Evolutionary conservation across 2,888 invertebrate species (phyloP).

Genomic region (Drosophila prolongata): DNA sequence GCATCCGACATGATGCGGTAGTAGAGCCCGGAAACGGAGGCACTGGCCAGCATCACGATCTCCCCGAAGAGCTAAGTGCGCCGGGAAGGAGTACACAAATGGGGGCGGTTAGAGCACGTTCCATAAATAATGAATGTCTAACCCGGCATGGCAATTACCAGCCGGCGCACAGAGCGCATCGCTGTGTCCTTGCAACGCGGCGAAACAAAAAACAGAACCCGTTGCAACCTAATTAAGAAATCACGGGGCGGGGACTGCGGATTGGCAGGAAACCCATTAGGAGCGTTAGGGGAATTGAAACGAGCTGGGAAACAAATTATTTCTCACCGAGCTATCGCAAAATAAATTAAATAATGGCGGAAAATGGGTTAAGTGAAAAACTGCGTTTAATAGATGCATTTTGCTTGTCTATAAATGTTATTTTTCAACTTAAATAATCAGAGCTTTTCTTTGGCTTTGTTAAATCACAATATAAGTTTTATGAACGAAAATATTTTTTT

Average conservation of each 20-base stretch:
- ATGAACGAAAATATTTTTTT: too few relatives aligned
- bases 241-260: slow-evolving; percentile 1
- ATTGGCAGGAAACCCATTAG: slow-evolving; percentile 6
- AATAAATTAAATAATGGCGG: background rate
- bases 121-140: slow-evolving; percentile 35
- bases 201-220: slow-evolving; percentile 15
- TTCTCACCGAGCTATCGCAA: slow-evolving; percentile 1
- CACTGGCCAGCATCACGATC: slow-evolving; percentile 90
- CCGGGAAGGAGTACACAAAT: background rate
- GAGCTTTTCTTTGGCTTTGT: background rate
- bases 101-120: slow-evolving; percentile 1
- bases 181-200: slow-evolving; percentile 15
- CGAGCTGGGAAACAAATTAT: slow-evolving; percentile 27
- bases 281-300: slow-evolving; percentile 12
- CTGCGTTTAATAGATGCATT: background rate
- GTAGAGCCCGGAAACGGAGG: slow-evolving; percentile 93
- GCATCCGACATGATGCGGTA: slow-evolving; percentile 94
- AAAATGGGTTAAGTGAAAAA: slow-evolving; percentile 7
- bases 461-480: too few relatives aligned
- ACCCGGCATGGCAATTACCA: slow-evolving; percentile 32
- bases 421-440: background rate
- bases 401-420: background rate
- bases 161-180: slow-evolving; percentile 19
- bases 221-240: slow-evolving; percentile 44
- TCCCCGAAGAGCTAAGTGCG: slow-evolving; percentile 89